These are phyloP conservation scores for Apodemus sylvaticus DNA, from an alignment of 2,113 vertebrate genomes.

Conservation along the genomic window DNA sequence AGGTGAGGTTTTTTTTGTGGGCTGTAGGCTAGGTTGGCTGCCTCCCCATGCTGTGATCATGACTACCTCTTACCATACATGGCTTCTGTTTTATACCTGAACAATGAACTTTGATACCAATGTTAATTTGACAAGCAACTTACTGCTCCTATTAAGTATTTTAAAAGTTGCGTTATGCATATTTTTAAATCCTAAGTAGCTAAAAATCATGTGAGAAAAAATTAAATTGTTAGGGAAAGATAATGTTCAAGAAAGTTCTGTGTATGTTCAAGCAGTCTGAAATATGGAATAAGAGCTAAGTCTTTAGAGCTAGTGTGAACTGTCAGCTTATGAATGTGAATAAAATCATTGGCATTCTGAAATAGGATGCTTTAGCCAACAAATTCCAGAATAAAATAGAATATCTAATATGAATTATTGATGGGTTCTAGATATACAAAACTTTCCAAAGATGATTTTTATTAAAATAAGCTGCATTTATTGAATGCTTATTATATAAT, in stretches of 20 bases:
- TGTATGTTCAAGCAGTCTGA: not conserved
- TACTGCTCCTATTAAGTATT: not conserved
- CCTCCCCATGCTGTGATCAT: not conserved
- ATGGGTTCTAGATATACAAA: not conserved
- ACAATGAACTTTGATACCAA: not conserved
- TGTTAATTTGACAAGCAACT: not conserved
- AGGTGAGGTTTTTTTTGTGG: not conserved
- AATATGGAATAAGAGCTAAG: not conserved
- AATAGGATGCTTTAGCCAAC: not conserved
- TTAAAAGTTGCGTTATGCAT: not conserved
- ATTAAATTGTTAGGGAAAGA: not conserved
- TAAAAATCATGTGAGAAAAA: not conserved
- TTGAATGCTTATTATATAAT: not conserved
- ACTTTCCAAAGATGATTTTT: not conserved
- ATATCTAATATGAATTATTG: not conserved
- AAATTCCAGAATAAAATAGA: not conserved
- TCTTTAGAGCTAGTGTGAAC: slow-evolving; percentile 28
- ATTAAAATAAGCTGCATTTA: slow-evolving; percentile 8
- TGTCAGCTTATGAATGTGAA: not conserved
- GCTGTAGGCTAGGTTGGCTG: not conserved
- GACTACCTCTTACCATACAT: not conserved
- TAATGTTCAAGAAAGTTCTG: not conserved
- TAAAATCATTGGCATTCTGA: not conserved
- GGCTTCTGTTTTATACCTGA: not conserved
- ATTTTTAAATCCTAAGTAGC: not conserved